These are phyloP conservation scores for Eristalis intricaria DNA, from an alignment of 2,888 invertebrate genomes.

Conservation along the genomic window DNA sequence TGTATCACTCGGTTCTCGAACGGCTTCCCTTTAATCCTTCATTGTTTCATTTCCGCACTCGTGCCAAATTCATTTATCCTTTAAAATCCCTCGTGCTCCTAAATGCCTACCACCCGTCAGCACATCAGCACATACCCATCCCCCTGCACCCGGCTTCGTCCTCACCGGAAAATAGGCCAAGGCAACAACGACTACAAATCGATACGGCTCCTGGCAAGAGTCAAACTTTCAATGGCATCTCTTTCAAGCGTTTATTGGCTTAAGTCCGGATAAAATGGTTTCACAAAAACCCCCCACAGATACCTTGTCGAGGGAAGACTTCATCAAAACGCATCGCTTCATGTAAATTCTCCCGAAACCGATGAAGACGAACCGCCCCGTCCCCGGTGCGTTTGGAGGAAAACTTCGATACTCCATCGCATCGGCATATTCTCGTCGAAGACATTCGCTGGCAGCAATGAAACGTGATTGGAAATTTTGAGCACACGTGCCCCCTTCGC, in stretches of 20 bases:
- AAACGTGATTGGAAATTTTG: constrained; percentile 19
- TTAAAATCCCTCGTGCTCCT: no score
- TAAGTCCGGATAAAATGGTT: neutral
- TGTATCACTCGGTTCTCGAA: no score
- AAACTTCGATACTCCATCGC: constrained; percentile 13
- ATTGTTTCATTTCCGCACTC: no score
- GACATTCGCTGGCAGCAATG: constrained; percentile 3
- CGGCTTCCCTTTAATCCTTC: no score
- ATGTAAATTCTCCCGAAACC: constrained; percentile 10
- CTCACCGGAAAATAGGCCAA: neutral
- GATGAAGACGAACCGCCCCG: neutral
- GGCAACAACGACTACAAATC: neutral
- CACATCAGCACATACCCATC: neutral
- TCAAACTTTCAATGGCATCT: neutral
- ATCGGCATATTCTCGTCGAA: constrained; percentile 12
- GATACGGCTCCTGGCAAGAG: neutral
- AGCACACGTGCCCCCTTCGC: neutral
- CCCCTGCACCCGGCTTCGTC: neutral
- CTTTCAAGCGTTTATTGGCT: neutral
- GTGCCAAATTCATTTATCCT: no score
- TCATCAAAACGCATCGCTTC: constrained; percentile 26
- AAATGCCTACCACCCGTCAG: no score
- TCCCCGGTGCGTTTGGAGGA: neutral
- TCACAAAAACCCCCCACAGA: neutral
- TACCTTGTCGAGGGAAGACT: neutral